phyloP scores from a whole-genome alignment of 2,113 vertebrate genomes.

The Casuarius casuarius region DNA sequence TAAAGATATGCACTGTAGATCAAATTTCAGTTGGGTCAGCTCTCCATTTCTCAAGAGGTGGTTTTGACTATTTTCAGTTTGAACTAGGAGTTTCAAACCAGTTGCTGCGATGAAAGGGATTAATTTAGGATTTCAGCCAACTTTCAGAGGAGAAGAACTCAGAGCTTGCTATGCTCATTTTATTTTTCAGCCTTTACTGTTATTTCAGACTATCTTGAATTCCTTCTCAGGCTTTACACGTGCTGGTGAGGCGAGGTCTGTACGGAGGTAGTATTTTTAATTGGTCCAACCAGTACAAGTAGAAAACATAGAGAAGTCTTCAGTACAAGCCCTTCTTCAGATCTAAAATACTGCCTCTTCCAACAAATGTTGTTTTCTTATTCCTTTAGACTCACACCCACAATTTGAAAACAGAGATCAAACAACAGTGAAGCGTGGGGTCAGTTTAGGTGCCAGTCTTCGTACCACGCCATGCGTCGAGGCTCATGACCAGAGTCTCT shows the following conservation, averaged over 20 bases:
- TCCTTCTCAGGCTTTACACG: background rate
- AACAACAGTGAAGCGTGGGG: background rate
- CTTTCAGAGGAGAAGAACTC: background rate
- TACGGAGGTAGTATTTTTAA: background rate
- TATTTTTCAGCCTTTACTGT: background rate
- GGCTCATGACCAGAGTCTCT: background rate
- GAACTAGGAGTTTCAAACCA: background rate
- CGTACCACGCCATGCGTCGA: background rate
- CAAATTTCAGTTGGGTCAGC: background rate
- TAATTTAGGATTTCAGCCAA: background rate
- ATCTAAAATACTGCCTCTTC: background rate
- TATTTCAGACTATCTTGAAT: background rate
- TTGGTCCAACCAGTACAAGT: background rate
- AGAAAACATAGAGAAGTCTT: background rate
- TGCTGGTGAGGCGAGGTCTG: background rate
- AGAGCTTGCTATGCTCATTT: background rate
- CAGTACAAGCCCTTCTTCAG: background rate
- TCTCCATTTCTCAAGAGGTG: background rate
- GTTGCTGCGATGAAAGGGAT: background rate
- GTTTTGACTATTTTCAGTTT: background rate
- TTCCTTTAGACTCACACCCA: accelerated
- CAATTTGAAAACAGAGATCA: background rate
- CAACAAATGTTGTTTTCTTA: background rate
- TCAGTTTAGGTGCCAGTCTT: background rate
- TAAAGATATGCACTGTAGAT: background rate